Conservation (phyloP, 1,140 invertebrate species). For the Platorchestia sp. region DNA sequence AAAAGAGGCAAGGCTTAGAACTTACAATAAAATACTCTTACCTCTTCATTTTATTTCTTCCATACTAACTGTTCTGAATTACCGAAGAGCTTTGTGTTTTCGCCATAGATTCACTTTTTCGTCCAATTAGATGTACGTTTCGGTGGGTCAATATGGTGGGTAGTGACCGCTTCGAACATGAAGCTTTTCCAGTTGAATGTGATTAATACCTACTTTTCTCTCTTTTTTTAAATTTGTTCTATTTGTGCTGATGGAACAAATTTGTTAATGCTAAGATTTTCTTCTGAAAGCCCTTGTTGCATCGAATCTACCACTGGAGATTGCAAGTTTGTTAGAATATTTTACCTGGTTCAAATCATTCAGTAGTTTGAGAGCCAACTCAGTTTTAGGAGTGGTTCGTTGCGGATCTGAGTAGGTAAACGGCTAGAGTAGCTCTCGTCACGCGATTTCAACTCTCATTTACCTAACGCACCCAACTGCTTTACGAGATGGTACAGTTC, state of each 20-base stretch:
- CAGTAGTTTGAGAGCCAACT: neutral
- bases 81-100: too few species aligned
- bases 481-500: too few species aligned
- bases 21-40: too few species aligned
- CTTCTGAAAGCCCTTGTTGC: neutral
- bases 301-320: neutral
- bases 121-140: too few species aligned
- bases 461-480: neutral
- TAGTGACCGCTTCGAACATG: too few species aligned
- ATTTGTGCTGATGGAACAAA: neutral
- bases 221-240: neutral
- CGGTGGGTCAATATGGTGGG: too few species aligned
- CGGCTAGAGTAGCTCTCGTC: neutral
- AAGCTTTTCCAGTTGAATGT: neutral
- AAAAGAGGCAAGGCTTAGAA: too few species aligned
- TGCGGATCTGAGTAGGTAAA: neutral
- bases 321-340: neutral
- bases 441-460: neutral
- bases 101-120: too few species aligned
- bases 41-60: too few species aligned
- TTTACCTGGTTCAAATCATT: neutral
- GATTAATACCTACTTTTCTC: neutral
- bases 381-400: neutral
- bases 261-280: neutral
- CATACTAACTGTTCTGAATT: too few species aligned